These are phyloP conservation scores for Oncorhynchus masou DNA, from an alignment of 2,113 vertebrate species.

Conservation along the genomic window DNA sequence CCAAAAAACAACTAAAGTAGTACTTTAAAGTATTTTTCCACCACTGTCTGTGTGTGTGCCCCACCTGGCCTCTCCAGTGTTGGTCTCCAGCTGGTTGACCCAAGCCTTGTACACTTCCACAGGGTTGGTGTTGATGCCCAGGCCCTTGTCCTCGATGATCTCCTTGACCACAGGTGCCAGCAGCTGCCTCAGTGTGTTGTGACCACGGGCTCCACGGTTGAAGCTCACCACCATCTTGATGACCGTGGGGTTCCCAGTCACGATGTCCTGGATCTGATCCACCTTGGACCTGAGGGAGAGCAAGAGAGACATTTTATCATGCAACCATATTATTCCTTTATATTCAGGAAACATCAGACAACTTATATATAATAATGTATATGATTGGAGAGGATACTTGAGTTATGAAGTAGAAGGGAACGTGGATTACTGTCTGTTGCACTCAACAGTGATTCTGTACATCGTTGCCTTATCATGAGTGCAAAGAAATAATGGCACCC, in stretches of 20 bases:
- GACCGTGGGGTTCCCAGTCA: slow-evolving; percentile 95
- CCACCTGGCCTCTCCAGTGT: slow-evolving; percentile 95
- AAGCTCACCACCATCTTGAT: slow-evolving; percentile 99
- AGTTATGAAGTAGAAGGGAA: too few species aligned
- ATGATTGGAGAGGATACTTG: too few species aligned
- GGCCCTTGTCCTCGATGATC: slow-evolving; percentile 88
- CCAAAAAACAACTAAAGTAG: too few species aligned
- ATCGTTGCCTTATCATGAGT: too few species aligned
- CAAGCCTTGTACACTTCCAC: slow-evolving; percentile 96
- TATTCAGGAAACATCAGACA: too few species aligned
- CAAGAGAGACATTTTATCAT: too few species aligned
- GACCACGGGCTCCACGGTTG: slow-evolving; percentile 90
- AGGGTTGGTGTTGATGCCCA: slow-evolving; percentile 93
- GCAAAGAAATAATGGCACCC: too few species aligned
- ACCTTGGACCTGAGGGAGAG: slow-evolving; percentile 85
- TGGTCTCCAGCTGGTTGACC: slow-evolving; percentile 96
- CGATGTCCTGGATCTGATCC: slow-evolving; percentile 95
- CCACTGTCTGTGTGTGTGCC: not conserved
- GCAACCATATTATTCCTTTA: too few species aligned
- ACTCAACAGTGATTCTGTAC: too few species aligned
- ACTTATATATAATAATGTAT: too few species aligned
- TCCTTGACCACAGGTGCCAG: slow-evolving; percentile 91
- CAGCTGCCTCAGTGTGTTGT: slow-evolving; percentile 90
- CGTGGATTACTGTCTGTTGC: too few species aligned
- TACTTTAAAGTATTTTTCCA: too few species aligned